These are phyloP conservation scores for Panzeria rudis DNA, from an alignment of 2,888 invertebrate species.

Conservation along the genomic window DNA sequence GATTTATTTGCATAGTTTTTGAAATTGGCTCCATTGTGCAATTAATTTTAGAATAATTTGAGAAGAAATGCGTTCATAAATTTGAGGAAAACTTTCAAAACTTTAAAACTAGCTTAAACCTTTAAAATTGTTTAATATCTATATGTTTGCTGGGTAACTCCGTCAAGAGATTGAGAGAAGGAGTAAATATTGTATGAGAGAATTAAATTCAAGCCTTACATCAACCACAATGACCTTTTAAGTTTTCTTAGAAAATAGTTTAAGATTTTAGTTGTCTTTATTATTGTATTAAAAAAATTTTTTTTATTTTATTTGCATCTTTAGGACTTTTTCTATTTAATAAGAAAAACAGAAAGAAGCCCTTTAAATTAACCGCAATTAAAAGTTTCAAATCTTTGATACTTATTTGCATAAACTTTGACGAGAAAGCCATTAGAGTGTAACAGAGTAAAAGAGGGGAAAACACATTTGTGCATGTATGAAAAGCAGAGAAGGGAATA, in stretches of 20 bases:
- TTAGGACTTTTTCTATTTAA: neutral
- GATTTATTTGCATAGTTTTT: too few relatives aligned
- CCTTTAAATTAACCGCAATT: slow-evolving; percentile 64
- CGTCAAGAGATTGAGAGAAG: neutral
- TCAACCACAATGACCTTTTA: slow-evolving; percentile 18
- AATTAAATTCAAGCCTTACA: slow-evolving; percentile 2
- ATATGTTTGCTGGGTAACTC: slow-evolving; percentile 1
- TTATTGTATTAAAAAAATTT: neutral
- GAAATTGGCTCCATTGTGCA: too few relatives aligned
- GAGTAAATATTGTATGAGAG: neutral
- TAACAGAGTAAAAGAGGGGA: neutral
- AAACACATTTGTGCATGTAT: neutral
- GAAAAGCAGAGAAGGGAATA: neutral
- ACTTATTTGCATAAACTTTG: slow-evolving; percentile 60
- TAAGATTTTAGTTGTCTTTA: neutral
- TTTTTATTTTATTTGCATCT: neutral
- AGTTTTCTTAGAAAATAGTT: slow-evolving; percentile 50
- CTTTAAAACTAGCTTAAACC: too few relatives aligned
- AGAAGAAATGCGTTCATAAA: too few relatives aligned
- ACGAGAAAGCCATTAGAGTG: slow-evolving; percentile 4
- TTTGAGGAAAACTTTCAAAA: too few relatives aligned
- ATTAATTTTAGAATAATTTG: too few relatives aligned
- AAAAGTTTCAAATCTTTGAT: slow-evolving; percentile 57
- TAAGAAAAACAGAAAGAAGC: neutral
- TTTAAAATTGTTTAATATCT: too few relatives aligned